Percentiles rank a stretch among this genome's conserved stretches.
Evolutionary conservation across 1,140 invertebrate species (phyloP).

Genomic region (Chironomus striatipennis): DNA sequence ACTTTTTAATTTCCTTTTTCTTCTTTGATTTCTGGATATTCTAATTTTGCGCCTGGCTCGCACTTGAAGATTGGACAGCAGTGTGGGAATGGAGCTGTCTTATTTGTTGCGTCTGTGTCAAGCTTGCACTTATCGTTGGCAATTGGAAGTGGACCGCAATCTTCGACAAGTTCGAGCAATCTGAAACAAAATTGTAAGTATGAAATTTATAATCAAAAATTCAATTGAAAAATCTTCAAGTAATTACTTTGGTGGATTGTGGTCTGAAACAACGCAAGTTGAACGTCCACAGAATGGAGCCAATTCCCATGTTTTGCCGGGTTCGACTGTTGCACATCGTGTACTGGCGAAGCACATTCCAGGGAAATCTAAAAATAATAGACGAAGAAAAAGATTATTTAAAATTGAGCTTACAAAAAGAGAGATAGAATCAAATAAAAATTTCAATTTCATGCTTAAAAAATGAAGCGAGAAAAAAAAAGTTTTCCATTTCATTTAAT

Average conservation of each 20-base stretch:
- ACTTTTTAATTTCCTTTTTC: slow-evolving; percentile 38
- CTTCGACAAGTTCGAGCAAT: slow-evolving; percentile 74
- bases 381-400: not conserved
- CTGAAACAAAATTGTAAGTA: slow-evolving; percentile 33
- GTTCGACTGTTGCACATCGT: slow-evolving; percentile 75
- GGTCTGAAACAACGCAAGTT: slow-evolving; percentile 69
- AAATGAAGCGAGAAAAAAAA: too few species aligned
- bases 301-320: slow-evolving; percentile 72
- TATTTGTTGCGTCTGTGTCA: slow-evolving; percentile 74
- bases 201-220: not conserved
- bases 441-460: too few species aligned
- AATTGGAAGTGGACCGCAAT: slow-evolving; percentile 76
- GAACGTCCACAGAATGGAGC: slow-evolving; percentile 79
- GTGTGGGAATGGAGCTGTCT: slow-evolving; percentile 72
- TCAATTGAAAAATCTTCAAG: slow-evolving; percentile 17
- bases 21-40: slow-evolving; percentile 69
- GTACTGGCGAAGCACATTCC: slow-evolving; percentile 83
- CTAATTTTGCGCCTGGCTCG: slow-evolving; percentile 69
- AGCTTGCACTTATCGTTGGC: slow-evolving; percentile 81
- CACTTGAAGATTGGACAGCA: slow-evolving; percentile 80
- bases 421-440: too few species aligned
- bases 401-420: too few species aligned
- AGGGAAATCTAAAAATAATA: slow-evolving; percentile 66
- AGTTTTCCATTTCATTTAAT: too few species aligned
- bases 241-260: slow-evolving; percentile 47